Evolutionary conservation across 2,797 vertebrate species (phyloP).

Genomic region (Leptatherina wallacei): DNA sequence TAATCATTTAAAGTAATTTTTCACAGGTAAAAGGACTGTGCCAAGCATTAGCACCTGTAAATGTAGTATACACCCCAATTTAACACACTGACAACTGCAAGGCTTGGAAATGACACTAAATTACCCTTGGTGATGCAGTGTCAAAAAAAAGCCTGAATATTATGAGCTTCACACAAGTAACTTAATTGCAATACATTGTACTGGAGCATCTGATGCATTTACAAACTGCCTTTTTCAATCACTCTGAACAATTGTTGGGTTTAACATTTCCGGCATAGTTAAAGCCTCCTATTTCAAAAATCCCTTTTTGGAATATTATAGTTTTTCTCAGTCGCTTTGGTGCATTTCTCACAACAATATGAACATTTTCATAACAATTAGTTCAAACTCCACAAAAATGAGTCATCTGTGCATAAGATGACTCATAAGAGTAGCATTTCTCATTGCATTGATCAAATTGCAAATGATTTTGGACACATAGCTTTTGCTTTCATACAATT

Average conservation of each 20-base stretch:
- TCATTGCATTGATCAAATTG: too few relatives aligned
- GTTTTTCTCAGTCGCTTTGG: too few relatives aligned
- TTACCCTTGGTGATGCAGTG: background rate
- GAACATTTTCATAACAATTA: too few relatives aligned
- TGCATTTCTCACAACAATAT: too few relatives aligned
- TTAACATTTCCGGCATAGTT: background rate
- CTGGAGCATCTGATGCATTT: background rate
- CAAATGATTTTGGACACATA: too few relatives aligned
- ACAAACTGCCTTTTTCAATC: slow-evolving; percentile 1
- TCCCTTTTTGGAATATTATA: background rate
- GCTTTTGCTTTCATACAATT: too few relatives aligned
- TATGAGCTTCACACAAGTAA: background rate
- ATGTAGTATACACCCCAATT: background rate
- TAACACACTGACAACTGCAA: background rate
- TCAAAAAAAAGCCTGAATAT: slow-evolving; percentile 3
- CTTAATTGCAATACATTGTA: background rate
- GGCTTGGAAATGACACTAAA: slow-evolving; percentile 1
- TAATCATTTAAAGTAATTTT: background rate
- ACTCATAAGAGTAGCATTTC: too few relatives aligned
- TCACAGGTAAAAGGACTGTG: background rate
- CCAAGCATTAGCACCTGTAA: background rate
- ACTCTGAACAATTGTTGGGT: background rate
- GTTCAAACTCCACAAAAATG: too few relatives aligned
- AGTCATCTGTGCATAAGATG: too few relatives aligned
- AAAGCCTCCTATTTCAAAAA: slow-evolving; percentile 1